Conservation (phyloP, 2,888 invertebrate genomes). For the Oxytorus armatus region DNA sequence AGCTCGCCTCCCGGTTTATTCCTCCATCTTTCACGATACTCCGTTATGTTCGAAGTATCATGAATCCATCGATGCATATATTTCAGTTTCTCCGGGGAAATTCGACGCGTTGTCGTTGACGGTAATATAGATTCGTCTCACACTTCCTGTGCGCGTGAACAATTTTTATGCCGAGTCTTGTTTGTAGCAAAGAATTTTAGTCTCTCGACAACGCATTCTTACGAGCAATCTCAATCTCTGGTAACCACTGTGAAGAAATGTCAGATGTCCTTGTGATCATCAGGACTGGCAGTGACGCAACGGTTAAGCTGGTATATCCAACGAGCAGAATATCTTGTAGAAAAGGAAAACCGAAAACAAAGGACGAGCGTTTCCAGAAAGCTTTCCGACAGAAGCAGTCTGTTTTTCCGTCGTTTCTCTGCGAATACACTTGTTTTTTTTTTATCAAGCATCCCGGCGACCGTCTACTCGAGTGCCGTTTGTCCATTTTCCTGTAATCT, state of each 20-base stretch:
- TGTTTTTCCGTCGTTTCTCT: background rate
- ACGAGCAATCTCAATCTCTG: background rate
- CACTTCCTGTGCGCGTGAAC: background rate
- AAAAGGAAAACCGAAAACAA: background rate
- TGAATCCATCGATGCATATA: conserved; percentile 14
- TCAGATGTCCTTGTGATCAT: background rate
- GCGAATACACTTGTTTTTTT: conserved; percentile 43
- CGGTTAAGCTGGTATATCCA: background rate
- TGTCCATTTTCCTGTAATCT: conserved; percentile 26
- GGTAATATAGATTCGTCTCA: background rate
- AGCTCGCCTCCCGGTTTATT: conserved; percentile 10
- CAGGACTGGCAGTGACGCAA: background rate
- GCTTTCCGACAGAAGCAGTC: background rate
- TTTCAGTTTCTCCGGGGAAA: conserved; percentile 1
- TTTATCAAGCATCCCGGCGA: conserved; percentile 35
- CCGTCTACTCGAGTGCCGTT: background rate
- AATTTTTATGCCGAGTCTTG: conserved; percentile 26
- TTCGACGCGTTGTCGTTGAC: background rate
- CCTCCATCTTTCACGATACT: background rate
- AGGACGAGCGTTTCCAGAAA: background rate
- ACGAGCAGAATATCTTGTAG: background rate
- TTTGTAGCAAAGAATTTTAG: conserved; percentile 37
- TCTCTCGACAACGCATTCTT: background rate
- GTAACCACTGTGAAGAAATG: background rate
- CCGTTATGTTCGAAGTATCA: conserved; percentile 11